Percentiles rank a stretch among this genome's conserved stretches.
Evolutionary conservation across 2,888 invertebrate species (phyloP).

Genomic region (Lepidochrysops patricia): DNA sequence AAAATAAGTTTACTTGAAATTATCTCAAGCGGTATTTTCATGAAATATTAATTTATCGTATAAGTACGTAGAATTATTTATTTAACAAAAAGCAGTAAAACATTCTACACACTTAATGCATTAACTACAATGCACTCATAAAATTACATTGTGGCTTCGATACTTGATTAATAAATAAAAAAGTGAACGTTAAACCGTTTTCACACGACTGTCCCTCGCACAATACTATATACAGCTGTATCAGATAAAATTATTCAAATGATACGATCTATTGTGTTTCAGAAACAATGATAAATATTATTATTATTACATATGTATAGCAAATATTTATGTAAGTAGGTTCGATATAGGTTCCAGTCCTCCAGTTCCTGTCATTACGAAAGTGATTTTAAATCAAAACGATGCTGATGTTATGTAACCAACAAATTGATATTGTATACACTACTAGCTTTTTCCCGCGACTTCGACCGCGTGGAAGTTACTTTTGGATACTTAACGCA

Average conservation of each 20-base stretch:
- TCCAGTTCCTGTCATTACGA: conserved; percentile 19
- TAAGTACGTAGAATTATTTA: too few species aligned
- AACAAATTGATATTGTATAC: too few species aligned
- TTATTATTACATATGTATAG: conserved; percentile 61
- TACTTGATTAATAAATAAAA: not conserved
- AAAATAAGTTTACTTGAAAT: too few species aligned
- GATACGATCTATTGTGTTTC: conserved; percentile 70
- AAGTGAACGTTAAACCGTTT: conserved; percentile 15
- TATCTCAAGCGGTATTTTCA: too few species aligned
- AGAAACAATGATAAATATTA: conserved; percentile 68
- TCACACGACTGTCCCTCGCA: conserved; percentile 27
- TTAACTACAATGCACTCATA: not conserved
- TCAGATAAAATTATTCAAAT: conserved; percentile 71
- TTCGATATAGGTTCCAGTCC: conserved; percentile 35
- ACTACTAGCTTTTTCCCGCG: too few species aligned
- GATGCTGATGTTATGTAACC: too few species aligned
- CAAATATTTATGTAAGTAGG: conserved; percentile 62
- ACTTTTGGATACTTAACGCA: too few species aligned
- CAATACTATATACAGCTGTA: conserved; percentile 51
- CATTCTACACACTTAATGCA: not conserved
- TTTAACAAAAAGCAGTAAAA: not conserved
- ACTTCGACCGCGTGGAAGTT: too few species aligned
- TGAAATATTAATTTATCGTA: too few species aligned
- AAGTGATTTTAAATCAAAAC: conserved; percentile 6
- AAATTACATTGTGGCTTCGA: not conserved